These are phyloP conservation scores for Leptobrachium leishanense DNA, from an alignment of 2,113 vertebrate species.

Conservation along the genomic window DNA sequence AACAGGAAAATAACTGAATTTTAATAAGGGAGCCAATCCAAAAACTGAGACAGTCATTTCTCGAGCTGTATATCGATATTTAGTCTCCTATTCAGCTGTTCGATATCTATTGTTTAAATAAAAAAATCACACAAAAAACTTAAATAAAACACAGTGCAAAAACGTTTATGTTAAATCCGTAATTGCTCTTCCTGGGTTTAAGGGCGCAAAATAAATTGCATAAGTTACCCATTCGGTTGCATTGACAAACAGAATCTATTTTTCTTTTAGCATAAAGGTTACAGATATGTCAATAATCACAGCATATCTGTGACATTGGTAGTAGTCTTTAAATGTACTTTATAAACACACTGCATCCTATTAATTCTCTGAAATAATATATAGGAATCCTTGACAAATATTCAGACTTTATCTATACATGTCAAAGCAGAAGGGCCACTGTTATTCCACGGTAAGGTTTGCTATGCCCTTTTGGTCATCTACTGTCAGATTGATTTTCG, in stretches of 20 bases:
- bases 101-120: too few species aligned
- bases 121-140: too few species aligned
- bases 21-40: too few species aligned
- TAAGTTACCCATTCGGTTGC: too few species aligned
- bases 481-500: constrained; percentile 69
- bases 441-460: constrained; percentile 56
- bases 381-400: constrained; percentile 40
- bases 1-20: too few species aligned
- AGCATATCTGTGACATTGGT: constrained; percentile 1
- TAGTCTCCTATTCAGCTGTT: too few species aligned
- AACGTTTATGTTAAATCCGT: too few species aligned
- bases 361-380: constrained; percentile 51
- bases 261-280: not conserved
- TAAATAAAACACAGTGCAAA: too few species aligned
- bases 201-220: too few species aligned
- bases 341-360: constrained; percentile 45
- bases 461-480: constrained; percentile 60
- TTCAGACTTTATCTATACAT: constrained; percentile 58
- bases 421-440: constrained; percentile 56
- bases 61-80: too few species aligned
- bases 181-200: too few species aligned
- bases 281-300: not conserved
- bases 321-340: constrained; percentile 8
- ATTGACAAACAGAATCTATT: not conserved
- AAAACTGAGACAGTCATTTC: too few species aligned